A percentile compares a stretch with the other conserved stretches of the same genome.
phyloP scores from a whole-genome alignment of 2,113 vertebrate genomes.

The Hippocampus barbouri region DNA sequence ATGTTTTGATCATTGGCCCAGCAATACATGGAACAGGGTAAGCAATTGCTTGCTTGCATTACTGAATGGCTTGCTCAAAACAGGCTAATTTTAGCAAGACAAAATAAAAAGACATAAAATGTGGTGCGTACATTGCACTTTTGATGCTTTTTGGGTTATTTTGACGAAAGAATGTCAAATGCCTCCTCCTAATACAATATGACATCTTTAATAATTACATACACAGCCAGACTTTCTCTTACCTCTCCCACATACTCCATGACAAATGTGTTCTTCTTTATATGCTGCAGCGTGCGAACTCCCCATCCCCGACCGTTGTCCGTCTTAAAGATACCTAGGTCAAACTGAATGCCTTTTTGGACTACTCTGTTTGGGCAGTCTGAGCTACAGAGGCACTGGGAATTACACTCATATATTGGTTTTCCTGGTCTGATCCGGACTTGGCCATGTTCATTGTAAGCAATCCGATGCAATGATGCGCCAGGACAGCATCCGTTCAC shows the following conservation, averaged over 20 bases:
- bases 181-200: background rate
- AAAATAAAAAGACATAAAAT: no score
- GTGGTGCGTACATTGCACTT: no score
- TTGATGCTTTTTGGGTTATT: no score
- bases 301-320: slow-evolving; percentile 88
- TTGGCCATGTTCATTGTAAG: slow-evolving; percentile 82
- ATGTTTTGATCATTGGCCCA: no score
- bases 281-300: slow-evolving; percentile 82
- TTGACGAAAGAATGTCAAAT: background rate
- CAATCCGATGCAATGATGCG: slow-evolving; percentile 77
- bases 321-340: slow-evolving; percentile 90
- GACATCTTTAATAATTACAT: background rate
- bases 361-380: slow-evolving; percentile 88
- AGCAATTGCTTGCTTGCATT: background rate
- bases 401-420: slow-evolving; percentile 91
- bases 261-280: slow-evolving; percentile 87
- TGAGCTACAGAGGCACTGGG: slow-evolving; percentile 76
- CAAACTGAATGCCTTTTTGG: slow-evolving; percentile 84
- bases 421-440: slow-evolving; percentile 78
- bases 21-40: no score
- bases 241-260: slow-evolving; percentile 98
- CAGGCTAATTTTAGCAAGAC: background rate
- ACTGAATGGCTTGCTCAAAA: background rate
- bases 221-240: slow-evolving; percentile 18
- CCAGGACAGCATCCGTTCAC: slow-evolving; percentile 82